Percentiles rank a stretch among this genome's conserved stretches.
Conservation (phyloP, 2,113 vertebrate genomes). For the Furnarius figulus region DNA sequence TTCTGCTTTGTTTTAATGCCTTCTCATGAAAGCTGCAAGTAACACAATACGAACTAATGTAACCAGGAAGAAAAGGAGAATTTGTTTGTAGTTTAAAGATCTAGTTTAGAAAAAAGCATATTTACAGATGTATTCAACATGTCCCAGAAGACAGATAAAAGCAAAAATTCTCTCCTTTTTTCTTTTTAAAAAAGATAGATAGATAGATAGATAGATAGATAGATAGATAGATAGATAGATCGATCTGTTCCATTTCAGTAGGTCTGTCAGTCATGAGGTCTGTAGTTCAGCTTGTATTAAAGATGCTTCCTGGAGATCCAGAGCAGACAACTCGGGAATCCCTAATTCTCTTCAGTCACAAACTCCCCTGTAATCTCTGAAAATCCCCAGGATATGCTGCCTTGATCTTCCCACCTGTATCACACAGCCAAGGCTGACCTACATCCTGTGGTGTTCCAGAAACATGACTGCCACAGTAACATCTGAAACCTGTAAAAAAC, state of each 20-base stretch:
- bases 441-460: background rate
- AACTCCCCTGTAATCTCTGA: background rate
- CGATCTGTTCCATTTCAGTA: background rate
- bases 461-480: background rate
- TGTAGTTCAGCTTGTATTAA: background rate
- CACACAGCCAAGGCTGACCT: background rate
- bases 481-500: background rate
- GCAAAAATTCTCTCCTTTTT: background rate
- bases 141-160: background rate
- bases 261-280: background rate
- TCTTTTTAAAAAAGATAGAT: background rate
- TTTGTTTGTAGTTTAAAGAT: background rate
- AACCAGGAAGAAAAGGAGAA: slow-evolving; percentile 3
- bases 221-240: background rate
- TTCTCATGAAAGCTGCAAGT: background rate
- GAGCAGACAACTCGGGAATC: background rate
- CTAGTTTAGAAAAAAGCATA: background rate
- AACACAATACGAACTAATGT: background rate
- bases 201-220: no score
- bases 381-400: background rate
- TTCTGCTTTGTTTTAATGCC: slow-evolving; percentile 26
- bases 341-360: background rate
- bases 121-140: rapidly evolving
- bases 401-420: background rate
- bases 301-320: background rate